phyloP scores from a whole-genome alignment of 1,140 invertebrate genomes.

The Drosophila nasuta region DNA sequence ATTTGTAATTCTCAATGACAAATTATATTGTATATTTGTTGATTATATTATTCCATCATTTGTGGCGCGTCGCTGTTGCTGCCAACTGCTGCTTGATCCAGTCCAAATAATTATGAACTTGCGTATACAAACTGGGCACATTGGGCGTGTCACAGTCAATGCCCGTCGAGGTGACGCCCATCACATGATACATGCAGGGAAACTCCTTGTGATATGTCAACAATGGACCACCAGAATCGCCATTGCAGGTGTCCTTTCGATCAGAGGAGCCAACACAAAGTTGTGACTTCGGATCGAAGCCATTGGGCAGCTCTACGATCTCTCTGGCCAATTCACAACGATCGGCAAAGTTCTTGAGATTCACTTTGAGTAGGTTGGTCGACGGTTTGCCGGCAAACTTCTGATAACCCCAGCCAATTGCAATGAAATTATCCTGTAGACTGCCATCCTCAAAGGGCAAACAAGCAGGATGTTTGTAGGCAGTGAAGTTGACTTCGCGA shows the following conservation, averaged over 20 bases:
- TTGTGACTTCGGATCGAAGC: conserved; percentile 85
- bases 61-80: neutral
- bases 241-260: conserved; percentile 85
- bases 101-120: conserved; percentile 64
- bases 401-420: conserved; percentile 71
- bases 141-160: conserved; percentile 57
- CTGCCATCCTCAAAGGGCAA: conserved; percentile 65
- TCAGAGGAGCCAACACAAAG: conserved; percentile 89
- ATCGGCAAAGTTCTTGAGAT: conserved; percentile 61
- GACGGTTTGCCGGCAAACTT: conserved; percentile 51
- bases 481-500: conserved; percentile 60
- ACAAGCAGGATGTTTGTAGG: conserved; percentile 79
- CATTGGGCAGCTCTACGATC: conserved; percentile 73
- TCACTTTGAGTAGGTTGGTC: conserved; percentile 86
- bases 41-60: neutral
- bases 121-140: conserved; percentile 69
- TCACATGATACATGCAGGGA: conserved; percentile 72
- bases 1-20: neutral
- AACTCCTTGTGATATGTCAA: conserved; percentile 58
- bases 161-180: conserved; percentile 76
- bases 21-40: neutral
- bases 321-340: conserved; percentile 30
- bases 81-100: conserved; percentile 71
- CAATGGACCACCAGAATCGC: conserved; percentile 79
- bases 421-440: conserved; percentile 57